Percentiles rank a stretch among this genome's conserved stretches.
These are phyloP conservation scores for Anser cygnoides DNA, from an alignment of 2,113 vertebrate species.

Conservation along the genomic window DNA sequence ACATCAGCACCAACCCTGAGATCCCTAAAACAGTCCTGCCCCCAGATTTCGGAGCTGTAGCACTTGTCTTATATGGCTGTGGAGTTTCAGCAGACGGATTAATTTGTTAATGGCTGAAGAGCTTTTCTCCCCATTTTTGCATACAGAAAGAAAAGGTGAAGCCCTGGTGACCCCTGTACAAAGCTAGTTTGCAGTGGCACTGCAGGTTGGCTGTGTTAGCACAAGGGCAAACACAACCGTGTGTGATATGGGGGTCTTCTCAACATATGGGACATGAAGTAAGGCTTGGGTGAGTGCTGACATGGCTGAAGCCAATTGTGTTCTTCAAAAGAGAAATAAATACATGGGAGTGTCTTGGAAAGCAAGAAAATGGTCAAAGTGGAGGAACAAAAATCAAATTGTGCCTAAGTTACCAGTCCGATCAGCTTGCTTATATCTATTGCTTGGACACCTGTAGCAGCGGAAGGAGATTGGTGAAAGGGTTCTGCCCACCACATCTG, in stretches of 20 bases:
- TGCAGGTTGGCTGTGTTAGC: fast-evolving
- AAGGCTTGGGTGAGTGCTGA: neutral
- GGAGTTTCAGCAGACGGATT: neutral
- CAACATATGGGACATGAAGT: no score
- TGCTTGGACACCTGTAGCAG: neutral
- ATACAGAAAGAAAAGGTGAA: neutral
- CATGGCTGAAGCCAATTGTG: neutral
- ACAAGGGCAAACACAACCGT: neutral
- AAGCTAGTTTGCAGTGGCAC: fast-evolving
- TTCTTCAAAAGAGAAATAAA: neutral
- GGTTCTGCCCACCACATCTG: neutral
- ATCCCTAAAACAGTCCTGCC: neutral
- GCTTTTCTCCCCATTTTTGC: neutral
- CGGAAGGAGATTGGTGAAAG: neutral
- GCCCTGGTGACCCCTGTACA: no score
- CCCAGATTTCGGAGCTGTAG: fast-evolving
- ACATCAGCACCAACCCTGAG: fast-evolving
- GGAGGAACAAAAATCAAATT: neutral
- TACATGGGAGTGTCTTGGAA: neutral
- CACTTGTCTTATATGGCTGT: neutral
- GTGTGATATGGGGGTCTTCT: fast-evolving
- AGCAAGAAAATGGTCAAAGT: neutral
- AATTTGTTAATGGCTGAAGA: neutral
- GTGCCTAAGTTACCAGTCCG: neutral
- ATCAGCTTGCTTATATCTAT: neutral